These are phyloP conservation scores for Zaprionus capensis DNA, from an alignment of 1,140 invertebrate species.

Conservation along the genomic window DNA sequence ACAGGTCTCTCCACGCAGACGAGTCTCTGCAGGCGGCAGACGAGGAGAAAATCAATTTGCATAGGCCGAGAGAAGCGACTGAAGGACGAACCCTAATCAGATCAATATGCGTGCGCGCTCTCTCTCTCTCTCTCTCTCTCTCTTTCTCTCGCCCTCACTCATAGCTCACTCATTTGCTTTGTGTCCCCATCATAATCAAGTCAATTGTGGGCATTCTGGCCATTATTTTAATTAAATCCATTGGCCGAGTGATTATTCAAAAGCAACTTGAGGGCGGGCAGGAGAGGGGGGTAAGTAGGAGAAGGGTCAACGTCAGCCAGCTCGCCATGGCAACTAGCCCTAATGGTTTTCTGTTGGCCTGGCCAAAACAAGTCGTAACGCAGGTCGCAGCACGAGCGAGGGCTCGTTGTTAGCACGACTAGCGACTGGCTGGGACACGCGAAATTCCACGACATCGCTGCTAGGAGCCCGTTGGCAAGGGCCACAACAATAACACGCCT, in stretches of 20 bases:
- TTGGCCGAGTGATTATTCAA: constrained; percentile 34
- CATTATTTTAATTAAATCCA: constrained; percentile 67
- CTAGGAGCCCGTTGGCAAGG: constrained; percentile 73
- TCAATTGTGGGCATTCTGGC: constrained; percentile 54
- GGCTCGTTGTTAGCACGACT: constrained; percentile 56
- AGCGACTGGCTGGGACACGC: constrained; percentile 56
- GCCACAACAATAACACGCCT: constrained; percentile 81
- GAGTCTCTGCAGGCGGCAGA: background rate
- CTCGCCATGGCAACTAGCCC: constrained; percentile 54
- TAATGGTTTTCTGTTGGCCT: constrained; percentile 70
- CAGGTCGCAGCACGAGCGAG: constrained; percentile 35
- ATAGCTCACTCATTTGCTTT: background rate
- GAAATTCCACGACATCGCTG: constrained; percentile 73
- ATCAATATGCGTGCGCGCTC: constrained; percentile 50
- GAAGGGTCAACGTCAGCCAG: background rate
- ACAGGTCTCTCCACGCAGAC: constrained; percentile 53
- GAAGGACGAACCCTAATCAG: constrained; percentile 21
- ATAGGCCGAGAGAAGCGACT: constrained; percentile 18
- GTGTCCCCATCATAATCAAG: constrained; percentile 52
- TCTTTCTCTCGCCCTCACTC: background rate
- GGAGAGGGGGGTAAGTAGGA: background rate
- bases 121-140: background rate
- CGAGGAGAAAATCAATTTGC: constrained; percentile 45
- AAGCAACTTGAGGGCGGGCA: constrained; percentile 18
- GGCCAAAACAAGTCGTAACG: constrained; percentile 58